Evolutionary conservation across 2,888 invertebrate genomes (phyloP).

Genomic region (Nowickia ferox): DNA sequence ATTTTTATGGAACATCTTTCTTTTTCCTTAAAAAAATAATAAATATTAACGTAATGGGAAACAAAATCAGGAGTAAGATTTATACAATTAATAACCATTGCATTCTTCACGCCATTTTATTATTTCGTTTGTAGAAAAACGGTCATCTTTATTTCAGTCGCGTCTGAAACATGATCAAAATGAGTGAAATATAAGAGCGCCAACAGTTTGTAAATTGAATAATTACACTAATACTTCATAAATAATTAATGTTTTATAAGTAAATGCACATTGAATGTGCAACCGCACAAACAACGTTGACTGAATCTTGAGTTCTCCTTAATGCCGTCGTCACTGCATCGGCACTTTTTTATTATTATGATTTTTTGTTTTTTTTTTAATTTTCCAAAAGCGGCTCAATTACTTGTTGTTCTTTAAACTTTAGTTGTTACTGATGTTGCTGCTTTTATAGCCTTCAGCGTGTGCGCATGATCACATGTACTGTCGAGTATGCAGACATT

Average conservation of each 20-base stretch:
- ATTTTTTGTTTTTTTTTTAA: too few species aligned
- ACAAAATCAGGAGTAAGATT: too few species aligned
- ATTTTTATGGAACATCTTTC: too few species aligned
- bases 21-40: too few species aligned
- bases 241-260: conserved; percentile 78
- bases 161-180: conserved; percentile 61
- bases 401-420: conserved; percentile 63
- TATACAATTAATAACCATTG: too few species aligned
- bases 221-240: conserved; percentile 79
- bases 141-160: conserved; percentile 49
- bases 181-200: conserved; percentile 62
- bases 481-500: conserved; percentile 37
- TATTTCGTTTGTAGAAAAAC: neutral
- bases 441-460: conserved; percentile 58
- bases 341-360: conserved; percentile 40
- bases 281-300: conserved; percentile 57
- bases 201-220: conserved; percentile 77
- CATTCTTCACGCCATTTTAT: neutral
- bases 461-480: conserved; percentile 61
- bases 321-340: conserved; percentile 23
- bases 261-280: conserved; percentile 58
- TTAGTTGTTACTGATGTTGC: conserved; percentile 47
- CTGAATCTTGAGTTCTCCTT: conserved; percentile 12
- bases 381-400: conserved; percentile 63
- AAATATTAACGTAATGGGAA: too few species aligned